Base-by-base conservation (phyloP, 2,797 vertebrate species). In the Buceros bicornis region DNA sequence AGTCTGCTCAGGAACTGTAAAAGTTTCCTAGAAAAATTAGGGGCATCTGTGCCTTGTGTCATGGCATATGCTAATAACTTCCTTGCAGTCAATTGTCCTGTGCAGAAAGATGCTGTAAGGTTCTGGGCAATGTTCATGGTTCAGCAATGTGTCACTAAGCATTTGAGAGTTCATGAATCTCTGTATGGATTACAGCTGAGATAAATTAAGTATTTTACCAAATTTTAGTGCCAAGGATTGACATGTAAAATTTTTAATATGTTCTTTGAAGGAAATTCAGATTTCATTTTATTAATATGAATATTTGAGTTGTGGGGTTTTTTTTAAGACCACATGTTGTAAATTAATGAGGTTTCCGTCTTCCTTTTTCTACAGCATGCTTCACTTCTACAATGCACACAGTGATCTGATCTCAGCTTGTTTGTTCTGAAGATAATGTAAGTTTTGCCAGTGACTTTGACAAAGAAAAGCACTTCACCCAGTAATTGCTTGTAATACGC, bases 401-500 rank as follows among this genome's bases (percentile, higher is more conserved):
- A 58, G 57, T 0, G 28, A 93, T 94, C 43, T 35, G 71, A 90
- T 94, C 61, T 33, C 57, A 17, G 80, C 57, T 70, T 96, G 81
- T 91, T 95, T 91, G 92, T 84, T 89, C 58, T 74, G 92, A 54
- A 43, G 82, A 86, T 81, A 82, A 80, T 24, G 29, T 42, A 89
- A 94, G 84, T 95, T 94, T 92, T 95, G 79, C 84, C 91, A 86
- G 15, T 78, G 94, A 92, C 95, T 94, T 89, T 94, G 91, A 83
- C 74, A 77, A 94, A 93, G 84, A 71, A 92, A 89, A 95, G 61
- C 84, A 78, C 79, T 96, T 95, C 87, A 67, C 93, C 71, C 53
- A 51, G 87, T 93, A 92, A 94, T 96, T 90, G 67, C 93, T 95
- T 89, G 81, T 95, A 95, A 95, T 95, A 91, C 78, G 78, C 60